A percentile compares a stretch with the other conserved stretches of the same genome.
These are phyloP conservation scores for Papilio protenor DNA, from an alignment of 2,888 invertebrate genomes.

Conservation along the genomic window DNA sequence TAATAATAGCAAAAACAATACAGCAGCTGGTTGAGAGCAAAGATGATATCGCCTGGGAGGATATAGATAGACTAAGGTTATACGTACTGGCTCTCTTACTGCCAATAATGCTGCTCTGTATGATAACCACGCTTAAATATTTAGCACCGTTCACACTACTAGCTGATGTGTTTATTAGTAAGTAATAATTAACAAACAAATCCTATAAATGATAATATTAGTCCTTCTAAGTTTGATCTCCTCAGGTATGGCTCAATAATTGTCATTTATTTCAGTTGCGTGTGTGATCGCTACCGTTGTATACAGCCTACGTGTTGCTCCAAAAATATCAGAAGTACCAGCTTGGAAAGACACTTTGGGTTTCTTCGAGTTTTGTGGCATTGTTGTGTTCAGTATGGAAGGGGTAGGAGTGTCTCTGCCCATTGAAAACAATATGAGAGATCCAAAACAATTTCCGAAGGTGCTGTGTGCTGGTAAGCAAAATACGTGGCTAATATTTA, in stretches of 20 bases:
- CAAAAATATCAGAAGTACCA: conserved; percentile 61
- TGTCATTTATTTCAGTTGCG: conserved; percentile 59
- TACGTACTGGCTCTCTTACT: conserved; percentile 68
- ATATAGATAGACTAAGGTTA: conserved; percentile 61
- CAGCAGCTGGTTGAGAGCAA: conserved; percentile 64
- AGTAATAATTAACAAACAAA: conserved; percentile 44
- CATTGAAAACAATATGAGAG: conserved; percentile 77
- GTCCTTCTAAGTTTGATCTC: no score
- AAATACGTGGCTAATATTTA: neutral
- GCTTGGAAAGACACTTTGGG: conserved; percentile 68
- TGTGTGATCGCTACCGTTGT: conserved; percentile 74
- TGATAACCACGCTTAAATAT: conserved; percentile 77
- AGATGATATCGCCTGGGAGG: conserved; percentile 45
- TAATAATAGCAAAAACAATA: conserved; percentile 76
- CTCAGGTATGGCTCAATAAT: neutral
- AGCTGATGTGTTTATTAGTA: conserved; percentile 76
- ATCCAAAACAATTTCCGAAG: conserved; percentile 66
- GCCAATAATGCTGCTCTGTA: conserved; percentile 72
- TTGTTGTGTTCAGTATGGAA: conserved; percentile 85
- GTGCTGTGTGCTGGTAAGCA: conserved; percentile 69
- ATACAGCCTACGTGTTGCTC: conserved; percentile 64
- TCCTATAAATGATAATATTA: no score
- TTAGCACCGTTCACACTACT: conserved; percentile 74
- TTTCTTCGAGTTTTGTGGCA: conserved; percentile 83
- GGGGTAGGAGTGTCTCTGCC: conserved; percentile 76